Evolutionary conservation across 1,140 invertebrate species (phyloP).

Genomic region (Platyscapa corneri): DNA sequence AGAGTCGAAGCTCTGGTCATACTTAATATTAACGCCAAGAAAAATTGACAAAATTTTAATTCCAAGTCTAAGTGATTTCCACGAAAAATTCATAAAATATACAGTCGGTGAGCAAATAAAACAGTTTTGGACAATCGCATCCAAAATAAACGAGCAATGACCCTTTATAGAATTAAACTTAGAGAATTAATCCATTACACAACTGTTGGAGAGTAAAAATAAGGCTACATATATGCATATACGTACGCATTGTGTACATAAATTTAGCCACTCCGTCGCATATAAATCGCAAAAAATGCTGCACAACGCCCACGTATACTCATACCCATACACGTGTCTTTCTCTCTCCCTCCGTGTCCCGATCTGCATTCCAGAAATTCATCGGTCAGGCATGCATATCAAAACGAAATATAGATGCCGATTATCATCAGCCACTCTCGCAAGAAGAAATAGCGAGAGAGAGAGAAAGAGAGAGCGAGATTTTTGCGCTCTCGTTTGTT

Average conservation of each 20-base stretch:
- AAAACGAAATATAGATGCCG: slow-evolving; percentile 40
- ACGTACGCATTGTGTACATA: neutral
- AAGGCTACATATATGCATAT: neutral
- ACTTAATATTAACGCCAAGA: neutral
- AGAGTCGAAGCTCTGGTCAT: neutral
- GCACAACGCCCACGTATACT: slow-evolving; percentile 6
- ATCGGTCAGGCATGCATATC: slow-evolving; percentile 22
- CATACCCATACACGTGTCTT: neutral
- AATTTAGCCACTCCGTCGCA: neutral
- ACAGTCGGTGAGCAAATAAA: neutral
- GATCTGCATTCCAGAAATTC: slow-evolving; percentile 45
- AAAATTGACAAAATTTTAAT: neutral
- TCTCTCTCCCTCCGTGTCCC: neutral
- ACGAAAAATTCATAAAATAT: neutral
- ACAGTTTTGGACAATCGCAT: neutral
- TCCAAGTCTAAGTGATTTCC: neutral
- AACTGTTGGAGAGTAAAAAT: neutral
- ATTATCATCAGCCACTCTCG: slow-evolving; percentile 29
- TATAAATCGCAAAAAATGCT: slow-evolving; percentile 23
- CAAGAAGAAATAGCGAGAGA: neutral
- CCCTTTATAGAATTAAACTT: slow-evolving; percentile 4
- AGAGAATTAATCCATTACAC: slow-evolving; percentile 22
- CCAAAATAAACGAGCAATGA: neutral
- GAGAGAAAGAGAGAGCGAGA: neutral
- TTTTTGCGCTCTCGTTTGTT: slow-evolving; percentile 2